Evolutionary conservation across 1,140 invertebrate species (phyloP), one percentile per base, ranked within the genome.

Genomic region (Aphidius ervi): DNA sequence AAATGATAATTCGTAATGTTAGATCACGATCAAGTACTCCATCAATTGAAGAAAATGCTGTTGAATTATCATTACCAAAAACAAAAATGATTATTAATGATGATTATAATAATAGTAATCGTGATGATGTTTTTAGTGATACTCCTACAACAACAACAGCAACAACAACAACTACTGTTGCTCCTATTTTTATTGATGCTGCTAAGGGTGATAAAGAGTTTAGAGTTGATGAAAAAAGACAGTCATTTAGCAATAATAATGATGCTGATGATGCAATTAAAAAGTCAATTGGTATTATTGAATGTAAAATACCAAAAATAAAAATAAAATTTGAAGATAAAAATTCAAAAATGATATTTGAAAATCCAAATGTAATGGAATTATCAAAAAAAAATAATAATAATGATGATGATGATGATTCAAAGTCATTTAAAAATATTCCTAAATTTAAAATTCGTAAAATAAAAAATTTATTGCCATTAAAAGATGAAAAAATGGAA

Each of bases 1-100:
- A 80, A 57, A 78, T 80, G 74, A 78, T 80, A 37, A 80, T 80
- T 49, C 67, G 74, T 43, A 80, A 78, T 31, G 70, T 68, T 6
- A 68, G 65, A 55, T 80, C 76, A 10, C 68, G 77, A 20, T 74
- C 77, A 3, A 64, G 65, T 10, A 79, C 76, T 0, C 77, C 77
- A n/a, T 73, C 69, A 2, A 65, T 74, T 23, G 72, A 77, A 42
- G 71, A 71, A 61, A 68, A 71, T 54, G 67, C 74, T n/a, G 70
- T 75, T 43, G 71, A 71, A 63, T 67, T 73, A 45, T 64, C 66
- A 4, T 64, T 66, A 16, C 56, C 60, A 54, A 66, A 56, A n/a
- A 58, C 23, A 31, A 31, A 2, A 31, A 31, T 31, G 1, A 31
- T 31, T 31, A 31, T 2, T 31, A 31, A 31, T 31, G 23, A 31